phyloP scores from a whole-genome alignment of 1,140 invertebrate species.

The Heliconius nattereri region DNA sequence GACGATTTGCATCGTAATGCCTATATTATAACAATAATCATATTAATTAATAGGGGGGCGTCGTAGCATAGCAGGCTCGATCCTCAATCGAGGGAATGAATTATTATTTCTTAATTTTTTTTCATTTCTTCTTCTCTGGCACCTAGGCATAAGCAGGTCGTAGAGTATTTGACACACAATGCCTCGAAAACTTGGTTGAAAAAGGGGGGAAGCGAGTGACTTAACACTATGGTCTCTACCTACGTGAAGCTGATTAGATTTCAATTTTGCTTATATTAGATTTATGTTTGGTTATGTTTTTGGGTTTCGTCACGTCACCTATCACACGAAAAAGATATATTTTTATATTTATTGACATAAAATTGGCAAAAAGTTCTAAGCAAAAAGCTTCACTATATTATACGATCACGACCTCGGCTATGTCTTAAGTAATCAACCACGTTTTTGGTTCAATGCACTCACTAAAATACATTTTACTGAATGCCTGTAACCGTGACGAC shows the following conservation, averaged over 20 bases:
- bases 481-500: slow-evolving; percentile 63
- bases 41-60: not conserved
- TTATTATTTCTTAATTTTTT: too few species aligned
- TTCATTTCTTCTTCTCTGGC: too few species aligned
- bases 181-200: too few species aligned
- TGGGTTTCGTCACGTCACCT: slow-evolving; percentile 46
- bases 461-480: slow-evolving; percentile 69
- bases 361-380: slow-evolving; percentile 59
- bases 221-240: too few species aligned
- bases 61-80: too few species aligned
- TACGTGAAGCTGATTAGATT: too few species aligned
- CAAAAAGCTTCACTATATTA: slow-evolving; percentile 55
- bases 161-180: too few species aligned
- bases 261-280: too few species aligned
- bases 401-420: slow-evolving; percentile 59
- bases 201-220: too few species aligned
- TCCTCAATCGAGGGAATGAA: too few species aligned
- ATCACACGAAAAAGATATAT: slow-evolving; percentile 60
- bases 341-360: slow-evolving; percentile 59
- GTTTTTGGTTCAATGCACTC: slow-evolving; percentile 80
- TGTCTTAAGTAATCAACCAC: slow-evolving; percentile 75
- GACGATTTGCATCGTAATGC: slow-evolving; percentile 21
- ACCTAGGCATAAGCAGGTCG: too few species aligned
- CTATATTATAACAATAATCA: not conserved
- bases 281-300: not conserved